phyloP scores from a whole-genome alignment of 2,888 invertebrate species.

The Saturnia japonica region DNA sequence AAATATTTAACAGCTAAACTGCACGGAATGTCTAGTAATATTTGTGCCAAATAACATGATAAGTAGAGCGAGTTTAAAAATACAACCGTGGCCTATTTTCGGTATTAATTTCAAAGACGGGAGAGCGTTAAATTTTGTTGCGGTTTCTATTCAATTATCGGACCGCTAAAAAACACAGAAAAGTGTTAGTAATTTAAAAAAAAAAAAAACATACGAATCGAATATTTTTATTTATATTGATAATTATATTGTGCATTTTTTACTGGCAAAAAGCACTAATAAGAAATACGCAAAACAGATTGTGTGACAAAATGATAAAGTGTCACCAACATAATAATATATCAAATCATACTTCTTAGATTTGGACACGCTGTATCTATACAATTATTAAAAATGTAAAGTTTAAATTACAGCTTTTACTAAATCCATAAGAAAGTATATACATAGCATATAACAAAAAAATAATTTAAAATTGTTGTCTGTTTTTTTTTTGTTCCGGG shows the following conservation, averaged over 20 bases:
- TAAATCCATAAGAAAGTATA: too few relatives aligned
- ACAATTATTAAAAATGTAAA: too few relatives aligned
- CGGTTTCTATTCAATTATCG: neutral
- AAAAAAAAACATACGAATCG: neutral
- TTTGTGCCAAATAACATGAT: slow-evolving; percentile 8
- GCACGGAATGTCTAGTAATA: neutral
- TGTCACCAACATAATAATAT: too few relatives aligned
- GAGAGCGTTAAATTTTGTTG: neutral
- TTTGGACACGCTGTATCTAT: too few relatives aligned
- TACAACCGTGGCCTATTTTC: slow-evolving; percentile 7
- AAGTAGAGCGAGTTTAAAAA: slow-evolving; percentile 9
- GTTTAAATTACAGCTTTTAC: too few relatives aligned
- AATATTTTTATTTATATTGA: neutral
- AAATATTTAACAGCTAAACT: neutral
- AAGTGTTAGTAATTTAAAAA: neutral
- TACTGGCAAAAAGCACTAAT: neutral
- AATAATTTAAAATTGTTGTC: too few relatives aligned
- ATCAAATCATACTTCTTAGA: too few relatives aligned
- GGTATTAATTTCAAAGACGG: neutral
- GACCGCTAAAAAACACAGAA: neutral
- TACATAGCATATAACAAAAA: too few relatives aligned
- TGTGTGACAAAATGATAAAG: too few relatives aligned
- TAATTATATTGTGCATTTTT: neutral
- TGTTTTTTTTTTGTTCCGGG: too few relatives aligned
- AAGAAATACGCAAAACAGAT: too few relatives aligned